Evolutionary conservation across 1,140 invertebrate genomes (phyloP).

Genomic region (Drosophila setifemur): DNA sequence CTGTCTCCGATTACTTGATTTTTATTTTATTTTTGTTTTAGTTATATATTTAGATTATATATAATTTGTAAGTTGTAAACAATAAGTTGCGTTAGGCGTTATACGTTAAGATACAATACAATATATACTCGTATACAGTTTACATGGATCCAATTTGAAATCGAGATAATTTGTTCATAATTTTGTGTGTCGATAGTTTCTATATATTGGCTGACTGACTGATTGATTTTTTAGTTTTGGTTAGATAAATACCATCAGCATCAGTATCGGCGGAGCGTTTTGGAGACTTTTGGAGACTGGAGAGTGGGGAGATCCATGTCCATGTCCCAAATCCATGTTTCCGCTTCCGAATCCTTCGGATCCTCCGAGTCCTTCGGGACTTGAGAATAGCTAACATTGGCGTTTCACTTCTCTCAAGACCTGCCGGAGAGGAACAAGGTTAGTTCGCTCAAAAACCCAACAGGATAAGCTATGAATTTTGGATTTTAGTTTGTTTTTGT

Average conservation of each 20-base stretch:
- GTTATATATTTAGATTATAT: constrained; percentile 3
- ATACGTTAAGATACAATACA: constrained; percentile 55
- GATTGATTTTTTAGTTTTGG: constrained; percentile 72
- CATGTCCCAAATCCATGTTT: constrained; percentile 25
- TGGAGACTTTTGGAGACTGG: constrained; percentile 31
- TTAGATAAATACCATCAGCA: constrained; percentile 82
- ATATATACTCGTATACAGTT: constrained; percentile 56
- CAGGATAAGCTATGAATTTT: constrained; percentile 78
- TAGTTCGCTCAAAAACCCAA: constrained; percentile 83
- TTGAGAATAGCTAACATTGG: constrained; percentile 70
- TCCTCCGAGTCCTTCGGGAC: constrained; percentile 49
- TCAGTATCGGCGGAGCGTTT: constrained; percentile 44
- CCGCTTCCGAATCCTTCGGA: constrained; percentile 44
- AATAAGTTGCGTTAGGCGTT: constrained; percentile 55
- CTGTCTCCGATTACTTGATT: constrained; percentile 54
- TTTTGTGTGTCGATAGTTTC: constrained; percentile 77
- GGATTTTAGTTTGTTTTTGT: constrained; percentile 37
- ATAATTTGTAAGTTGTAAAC: constrained; percentile 28
- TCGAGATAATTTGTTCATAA: constrained; percentile 76
- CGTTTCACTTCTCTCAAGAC: constrained; percentile 78
- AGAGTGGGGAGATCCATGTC: constrained; percentile 9
- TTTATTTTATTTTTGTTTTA: constrained; percentile 45
- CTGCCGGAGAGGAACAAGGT: constrained; percentile 83
- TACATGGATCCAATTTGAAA: constrained; percentile 68
- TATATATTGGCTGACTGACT: constrained; percentile 57